These are phyloP conservation scores for Enteromius treurensis DNA, from an alignment of 2,797 vertebrate species.

Conservation along the genomic window DNA sequence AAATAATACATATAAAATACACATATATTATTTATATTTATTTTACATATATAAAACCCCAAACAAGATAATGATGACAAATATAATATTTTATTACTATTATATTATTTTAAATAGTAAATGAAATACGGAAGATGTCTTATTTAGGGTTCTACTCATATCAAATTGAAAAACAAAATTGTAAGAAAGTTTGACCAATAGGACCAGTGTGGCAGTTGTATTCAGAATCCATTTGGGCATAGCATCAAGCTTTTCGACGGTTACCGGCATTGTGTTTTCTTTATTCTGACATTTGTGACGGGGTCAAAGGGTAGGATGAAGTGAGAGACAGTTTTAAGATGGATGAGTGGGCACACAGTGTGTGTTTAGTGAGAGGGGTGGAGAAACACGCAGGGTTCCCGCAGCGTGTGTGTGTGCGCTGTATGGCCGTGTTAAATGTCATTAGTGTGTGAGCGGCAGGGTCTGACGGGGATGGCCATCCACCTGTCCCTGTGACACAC, in stretches of 20 bases:
- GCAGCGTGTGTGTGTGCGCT: conserved; percentile 37
- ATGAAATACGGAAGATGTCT: neutral
- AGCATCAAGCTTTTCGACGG: conserved; percentile 8
- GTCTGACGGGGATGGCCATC: conserved; percentile 63
- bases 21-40: too few relatives aligned
- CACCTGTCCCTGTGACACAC: conserved; percentile 69
- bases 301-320: conserved; percentile 47
- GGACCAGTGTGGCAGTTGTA: neutral
- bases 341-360: conserved; percentile 49
- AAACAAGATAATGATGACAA: too few relatives aligned
- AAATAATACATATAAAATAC: too few relatives aligned
- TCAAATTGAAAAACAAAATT: neutral
- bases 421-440: conserved; percentile 64
- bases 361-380: conserved; percentile 49
- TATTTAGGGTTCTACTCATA: neutral
- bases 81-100: too few relatives aligned
- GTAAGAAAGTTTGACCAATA: neutral
- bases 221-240: neutral
- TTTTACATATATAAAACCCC: too few relatives aligned
- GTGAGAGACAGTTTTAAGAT: conserved; percentile 53
- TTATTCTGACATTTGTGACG: conserved; percentile 1
- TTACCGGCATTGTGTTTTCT: conserved; percentile 18
- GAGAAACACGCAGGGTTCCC: conserved; percentile 37
- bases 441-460: conserved; percentile 56
- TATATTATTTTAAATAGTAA: too few relatives aligned